Evolutionary conservation across 2,888 invertebrate genomes (phyloP), one percentile per base, ranked within the genome.

Genomic region (Chloromyia formosa): DNA sequence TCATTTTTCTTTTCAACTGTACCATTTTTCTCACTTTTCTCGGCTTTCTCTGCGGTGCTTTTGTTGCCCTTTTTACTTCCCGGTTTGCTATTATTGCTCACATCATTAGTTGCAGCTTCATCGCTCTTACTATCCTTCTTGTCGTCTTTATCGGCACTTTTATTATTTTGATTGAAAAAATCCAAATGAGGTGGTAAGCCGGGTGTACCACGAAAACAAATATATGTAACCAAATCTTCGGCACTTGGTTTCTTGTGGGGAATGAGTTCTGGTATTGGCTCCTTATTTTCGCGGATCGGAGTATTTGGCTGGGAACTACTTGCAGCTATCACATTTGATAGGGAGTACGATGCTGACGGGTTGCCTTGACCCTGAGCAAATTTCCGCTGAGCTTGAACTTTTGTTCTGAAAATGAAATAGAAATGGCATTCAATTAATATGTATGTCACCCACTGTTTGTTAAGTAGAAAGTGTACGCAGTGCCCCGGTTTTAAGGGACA

Each of bases 281-380:
- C 87, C 78, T 89, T 89, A 76, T 88, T 87, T 79, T 91, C 90
- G 80, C 90, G 89, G 5, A 89, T 86, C 9, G 90, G 89, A 27
- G 90, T 89, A 76, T 81, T 81, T 18, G 75, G 54, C n/a, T 76
- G 73, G 23, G 79, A 78, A 42, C 79, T 79, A 64, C 77, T 78
- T 3, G 74, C 74, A 58, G 69, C 64, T 27, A 77, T 77, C 12
- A 76, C 78, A 45, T 80, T 80, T 35, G 81, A 81, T 23, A 83
- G 80, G 71, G 80, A 80, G 45, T 81, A 83, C 9, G 78, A 74
- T 40, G 83, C 80, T 18, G 83, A 79, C 74, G 90, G 89, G 18
- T 90, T 90, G 78, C 93, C 93, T 85, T 94, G 93, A n/a, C 94
- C 94, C 85, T 94, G 94, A 45, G 94, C 94, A 87, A 95, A 95